phyloP scores from a whole-genome alignment of 2,888 invertebrate species.

The Xestobium rufovillosum region DNA sequence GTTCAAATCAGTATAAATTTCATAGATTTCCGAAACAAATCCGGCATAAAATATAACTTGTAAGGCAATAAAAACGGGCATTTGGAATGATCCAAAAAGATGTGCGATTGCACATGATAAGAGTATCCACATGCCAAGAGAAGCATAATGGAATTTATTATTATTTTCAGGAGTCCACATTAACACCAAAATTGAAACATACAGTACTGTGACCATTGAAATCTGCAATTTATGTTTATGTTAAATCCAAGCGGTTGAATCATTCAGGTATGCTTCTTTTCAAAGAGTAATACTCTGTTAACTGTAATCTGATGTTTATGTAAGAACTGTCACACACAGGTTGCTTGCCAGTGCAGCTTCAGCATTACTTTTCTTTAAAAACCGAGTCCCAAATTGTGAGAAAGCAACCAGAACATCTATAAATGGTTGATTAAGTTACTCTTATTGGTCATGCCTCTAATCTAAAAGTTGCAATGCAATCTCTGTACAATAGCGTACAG shows the following conservation, averaged over 20 bases:
- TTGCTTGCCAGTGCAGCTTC: constrained; percentile 1
- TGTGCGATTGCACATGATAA: constrained; percentile 69
- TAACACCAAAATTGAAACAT: constrained; percentile 61
- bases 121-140: constrained; percentile 68
- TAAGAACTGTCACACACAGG: too few relatives aligned
- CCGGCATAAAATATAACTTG: constrained; percentile 61
- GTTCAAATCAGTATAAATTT: constrained; percentile 47
- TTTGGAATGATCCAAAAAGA: constrained; percentile 65
- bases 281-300: too few relatives aligned
- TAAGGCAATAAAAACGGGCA: constrained; percentile 63
- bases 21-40: constrained; percentile 55
- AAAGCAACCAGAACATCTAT: neutral
- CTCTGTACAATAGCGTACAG: too few relatives aligned
- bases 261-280: too few relatives aligned
- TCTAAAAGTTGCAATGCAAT: too few relatives aligned
- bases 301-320: too few relatives aligned
- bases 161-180: constrained; percentile 70
- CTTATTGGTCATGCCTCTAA: neutral
- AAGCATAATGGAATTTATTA: constrained; percentile 56
- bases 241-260: too few relatives aligned
- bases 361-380: too few relatives aligned
- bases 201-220: constrained; percentile 56
- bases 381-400: too few relatives aligned
- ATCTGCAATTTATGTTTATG: too few relatives aligned
- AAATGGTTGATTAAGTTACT: neutral